Base-by-base conservation (phyloP, 2,113 vertebrate species). In the Ochotona curzoniae region DNA sequence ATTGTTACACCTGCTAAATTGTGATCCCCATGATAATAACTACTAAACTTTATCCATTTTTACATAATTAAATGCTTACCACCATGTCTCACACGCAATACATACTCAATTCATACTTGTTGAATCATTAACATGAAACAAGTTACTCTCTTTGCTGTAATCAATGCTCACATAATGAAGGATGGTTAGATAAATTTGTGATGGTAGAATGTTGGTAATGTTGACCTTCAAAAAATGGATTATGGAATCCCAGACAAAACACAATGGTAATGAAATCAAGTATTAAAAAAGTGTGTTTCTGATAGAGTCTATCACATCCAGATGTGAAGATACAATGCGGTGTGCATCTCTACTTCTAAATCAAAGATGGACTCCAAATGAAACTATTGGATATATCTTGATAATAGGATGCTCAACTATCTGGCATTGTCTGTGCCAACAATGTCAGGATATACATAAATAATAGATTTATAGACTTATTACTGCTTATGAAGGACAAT, bases 141-240 rank as follows among this genome's bases (percentile, higher is more conserved):
- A 66, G 30, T 47, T 51, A 10, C 4, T 14, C 0, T 51, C 25
- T 90, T 88, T 0, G 71, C 44, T 84, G 64, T 1, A 89, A 28
- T 44, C 75, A 84, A 54, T 71, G 89, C 17, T 84, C 17, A 49
- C n/a, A 30, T 74, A 73, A 86, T 70, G 57, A 87, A 90, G 87
- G 61, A 78, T 70, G 32, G 0, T 11, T 38, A 78, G 18, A 49
- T 67, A 88, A 73, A 9, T 74, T 88, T 70, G 17, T 38, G 35
- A 1, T 81, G 5, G 32, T 71, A 11, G 8, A 7, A 23, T 57
- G 25, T 47, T n/a, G 18, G 12, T 44, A 17, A 2, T 73, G 54
- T 14, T 87, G 83, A 78, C 23, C 35, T 61, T 74, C 35, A 69
- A 78, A 89, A 74, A 54, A 9, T 87, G 26, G 2, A 79, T 79